Percentiles rank a stretch among this genome's conserved stretches.
Evolutionary conservation across 1,140 invertebrate genomes (phyloP).

Genomic region (Phthorimaea operculella): DNA sequence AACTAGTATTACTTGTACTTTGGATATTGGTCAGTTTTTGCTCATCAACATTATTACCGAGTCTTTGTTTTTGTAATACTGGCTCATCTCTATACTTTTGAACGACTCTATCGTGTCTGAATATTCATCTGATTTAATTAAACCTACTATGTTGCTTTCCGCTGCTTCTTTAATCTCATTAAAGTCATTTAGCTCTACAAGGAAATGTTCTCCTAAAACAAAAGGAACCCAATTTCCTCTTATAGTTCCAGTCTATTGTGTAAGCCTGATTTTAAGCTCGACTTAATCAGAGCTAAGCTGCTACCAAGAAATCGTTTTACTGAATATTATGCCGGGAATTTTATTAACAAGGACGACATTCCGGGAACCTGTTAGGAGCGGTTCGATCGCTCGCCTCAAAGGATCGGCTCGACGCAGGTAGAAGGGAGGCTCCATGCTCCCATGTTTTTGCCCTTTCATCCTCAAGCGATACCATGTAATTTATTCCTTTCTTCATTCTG

Average conservation of each 20-base stretch:
- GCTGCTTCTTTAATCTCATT: too few species aligned
- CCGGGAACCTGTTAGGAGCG: slow-evolving; percentile 31
- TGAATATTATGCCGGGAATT: slow-evolving; percentile 24
- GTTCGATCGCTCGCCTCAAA: slow-evolving; percentile 21
- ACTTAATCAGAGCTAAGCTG: slow-evolving; percentile 15
- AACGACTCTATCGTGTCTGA: too few species aligned
- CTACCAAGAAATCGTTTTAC: slow-evolving; percentile 26
- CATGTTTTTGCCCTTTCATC: slow-evolving; percentile 37
- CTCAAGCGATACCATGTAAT: slow-evolving; percentile 31
- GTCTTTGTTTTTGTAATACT: too few species aligned
- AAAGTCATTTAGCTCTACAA: too few species aligned
- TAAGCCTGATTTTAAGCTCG: background rate
- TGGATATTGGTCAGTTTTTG: slow-evolving; percentile 30
- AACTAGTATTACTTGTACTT: slow-evolving; percentile 47
- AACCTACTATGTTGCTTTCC: too few species aligned
- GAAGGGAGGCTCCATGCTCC: slow-evolving; percentile 29
- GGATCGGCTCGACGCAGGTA: slow-evolving; percentile 27
- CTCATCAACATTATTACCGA: too few species aligned
- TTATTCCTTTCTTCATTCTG: slow-evolving; percentile 35
- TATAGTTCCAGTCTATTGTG: background rate
- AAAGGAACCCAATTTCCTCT: slow-evolving; percentile 5
- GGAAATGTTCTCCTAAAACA: background rate
- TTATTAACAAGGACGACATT: slow-evolving; percentile 35
- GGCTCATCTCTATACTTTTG: too few species aligned
- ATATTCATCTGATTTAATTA: too few species aligned